phyloP scores from a whole-genome alignment of 2,797 vertebrate genomes.

The Lacerta bilineata region DNA sequence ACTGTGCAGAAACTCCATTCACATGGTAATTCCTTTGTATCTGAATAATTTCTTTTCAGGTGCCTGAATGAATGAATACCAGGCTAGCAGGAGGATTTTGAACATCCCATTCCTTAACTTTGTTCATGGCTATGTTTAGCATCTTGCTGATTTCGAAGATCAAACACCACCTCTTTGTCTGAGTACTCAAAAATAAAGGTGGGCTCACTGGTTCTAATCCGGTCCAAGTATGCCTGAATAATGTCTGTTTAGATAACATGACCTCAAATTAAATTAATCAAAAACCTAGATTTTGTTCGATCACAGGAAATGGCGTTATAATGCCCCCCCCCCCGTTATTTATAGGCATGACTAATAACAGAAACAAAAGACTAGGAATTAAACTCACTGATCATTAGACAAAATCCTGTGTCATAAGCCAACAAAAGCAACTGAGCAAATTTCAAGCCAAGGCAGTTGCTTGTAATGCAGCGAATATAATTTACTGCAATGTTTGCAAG shows the following conservation, averaged over 20 bases:
- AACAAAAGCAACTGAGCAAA: slow-evolving; percentile 28
- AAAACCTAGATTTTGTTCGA: slow-evolving; percentile 33
- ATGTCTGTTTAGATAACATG: slow-evolving; percentile 40
- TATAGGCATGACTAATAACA: slow-evolving; percentile 28
- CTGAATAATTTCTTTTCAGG: slow-evolving; percentile 82
- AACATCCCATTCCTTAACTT: slow-evolving; percentile 62
- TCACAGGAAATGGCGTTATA: slow-evolving; percentile 19
- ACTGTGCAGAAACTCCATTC: slow-evolving; percentile 76
- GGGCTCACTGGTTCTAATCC: slow-evolving; percentile 15
- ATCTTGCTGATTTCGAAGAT: slow-evolving; percentile 62
- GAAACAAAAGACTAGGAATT: slow-evolving; percentile 32
- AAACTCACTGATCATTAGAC: background rate
- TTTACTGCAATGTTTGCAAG: background rate
- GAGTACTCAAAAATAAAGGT: slow-evolving; percentile 44
- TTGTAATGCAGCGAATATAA: background rate
- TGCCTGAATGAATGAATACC: slow-evolving; percentile 74
- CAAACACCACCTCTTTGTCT: slow-evolving; percentile 61
- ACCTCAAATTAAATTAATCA: slow-evolving; percentile 32
- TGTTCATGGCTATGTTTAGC: slow-evolving; percentile 62
- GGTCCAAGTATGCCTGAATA: slow-evolving; percentile 38
- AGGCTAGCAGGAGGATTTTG: slow-evolving; percentile 65
- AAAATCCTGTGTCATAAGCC: background rate
- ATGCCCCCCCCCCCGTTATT: slow-evolving; percentile 20
- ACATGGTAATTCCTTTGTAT: slow-evolving; percentile 83
- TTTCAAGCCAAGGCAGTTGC: background rate